Conservation (phyloP, 2,888 invertebrate species). For the Tridacna crocea region DNA sequence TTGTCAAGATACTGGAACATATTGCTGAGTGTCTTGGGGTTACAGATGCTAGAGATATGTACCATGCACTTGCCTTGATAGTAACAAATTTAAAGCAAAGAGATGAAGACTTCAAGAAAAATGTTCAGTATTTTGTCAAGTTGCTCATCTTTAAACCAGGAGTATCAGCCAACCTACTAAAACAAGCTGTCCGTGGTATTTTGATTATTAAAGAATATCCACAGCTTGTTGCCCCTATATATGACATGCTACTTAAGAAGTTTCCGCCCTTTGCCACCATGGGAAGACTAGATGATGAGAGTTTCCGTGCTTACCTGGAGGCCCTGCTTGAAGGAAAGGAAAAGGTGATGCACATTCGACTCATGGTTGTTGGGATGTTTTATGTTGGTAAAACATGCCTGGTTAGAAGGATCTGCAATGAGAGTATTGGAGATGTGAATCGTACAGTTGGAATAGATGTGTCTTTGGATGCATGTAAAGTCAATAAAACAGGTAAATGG, state of each 20-base stretch:
- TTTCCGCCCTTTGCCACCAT: slow-evolving; percentile 9
- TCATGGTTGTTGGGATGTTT: slow-evolving; percentile 20
- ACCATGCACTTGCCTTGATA: not conserved
- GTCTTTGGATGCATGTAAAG: slow-evolving; percentile 9
- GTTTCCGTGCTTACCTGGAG: not conserved
- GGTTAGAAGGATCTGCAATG: slow-evolving; percentile 2
- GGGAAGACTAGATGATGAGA: slow-evolving; percentile 14
- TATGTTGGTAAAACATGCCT: slow-evolving; percentile 17
- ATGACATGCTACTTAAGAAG: not conserved
- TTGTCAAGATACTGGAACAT: slow-evolving; percentile 8
- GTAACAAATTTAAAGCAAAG: not conserved
- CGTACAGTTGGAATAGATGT: slow-evolving; percentile 17
- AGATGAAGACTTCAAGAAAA: not conserved
- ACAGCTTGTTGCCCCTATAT: not conserved
- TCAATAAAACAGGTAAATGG: slow-evolving; percentile 15
- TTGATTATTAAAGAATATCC: slow-evolving; percentile 11
- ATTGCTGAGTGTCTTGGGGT: not conserved
- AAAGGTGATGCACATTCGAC: slow-evolving; percentile 3
- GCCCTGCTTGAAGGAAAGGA: not conserved
- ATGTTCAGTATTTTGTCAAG: not conserved
- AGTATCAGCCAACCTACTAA: slow-evolving; percentile 4
- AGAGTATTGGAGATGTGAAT: not conserved
- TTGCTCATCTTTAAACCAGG: slow-evolving; percentile 17
- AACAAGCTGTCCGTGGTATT: slow-evolving; percentile 14
- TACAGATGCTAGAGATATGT: not conserved